phyloP scores from a whole-genome alignment of 1,140 invertebrate genomes.

The Drosophila tani region DNA sequence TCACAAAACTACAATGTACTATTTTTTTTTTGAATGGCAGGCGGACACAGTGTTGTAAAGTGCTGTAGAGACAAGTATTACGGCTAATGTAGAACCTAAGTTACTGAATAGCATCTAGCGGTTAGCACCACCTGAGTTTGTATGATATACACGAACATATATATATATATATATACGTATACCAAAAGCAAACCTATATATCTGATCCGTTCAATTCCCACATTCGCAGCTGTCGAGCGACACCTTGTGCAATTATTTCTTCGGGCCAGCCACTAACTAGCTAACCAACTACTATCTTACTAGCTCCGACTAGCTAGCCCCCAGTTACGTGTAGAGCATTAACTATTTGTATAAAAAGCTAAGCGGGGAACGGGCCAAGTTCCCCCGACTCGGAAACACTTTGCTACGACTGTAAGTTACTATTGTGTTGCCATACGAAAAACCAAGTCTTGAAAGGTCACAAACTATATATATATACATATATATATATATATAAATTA shows the following conservation, averaged over 20 bases:
- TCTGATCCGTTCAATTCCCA: slow-evolving; percentile 53
- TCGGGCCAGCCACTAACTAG: slow-evolving; percentile 41
- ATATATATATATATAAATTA: slow-evolving; percentile 51
- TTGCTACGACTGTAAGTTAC: slow-evolving; percentile 77
- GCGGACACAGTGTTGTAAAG: slow-evolving; percentile 31
- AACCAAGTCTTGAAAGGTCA: slow-evolving; percentile 28
- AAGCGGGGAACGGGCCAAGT: slow-evolving; percentile 19
- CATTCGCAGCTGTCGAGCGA: slow-evolving; percentile 53
- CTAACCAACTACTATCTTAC: slow-evolving; percentile 5
- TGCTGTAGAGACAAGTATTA: slow-evolving; percentile 49
- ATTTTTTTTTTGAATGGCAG: slow-evolving; percentile 21
- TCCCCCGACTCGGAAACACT: slow-evolving; percentile 49
- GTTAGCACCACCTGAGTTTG: slow-evolving; percentile 52
- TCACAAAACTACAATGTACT: slow-evolving; percentile 1
- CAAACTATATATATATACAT: slow-evolving; percentile 48
- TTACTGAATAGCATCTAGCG: slow-evolving; percentile 52
- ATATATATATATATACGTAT: slow-evolving; percentile 29
- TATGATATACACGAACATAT: slow-evolving; percentile 45
- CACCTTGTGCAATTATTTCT: slow-evolving; percentile 58
- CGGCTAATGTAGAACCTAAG: slow-evolving; percentile 47
- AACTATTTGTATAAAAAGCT: slow-evolving; percentile 76
- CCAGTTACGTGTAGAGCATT: slow-evolving; percentile 51
- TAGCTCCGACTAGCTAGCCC: slow-evolving; percentile 18
- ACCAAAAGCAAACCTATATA: slow-evolving; percentile 35
- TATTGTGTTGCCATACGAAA: slow-evolving; percentile 74